A percentile compares a stretch with the other conserved stretches of the same genome.
These are phyloP conservation scores for Mellivora capensis DNA, from an alignment of 2,113 vertebrate species.

Conservation along the genomic window DNA sequence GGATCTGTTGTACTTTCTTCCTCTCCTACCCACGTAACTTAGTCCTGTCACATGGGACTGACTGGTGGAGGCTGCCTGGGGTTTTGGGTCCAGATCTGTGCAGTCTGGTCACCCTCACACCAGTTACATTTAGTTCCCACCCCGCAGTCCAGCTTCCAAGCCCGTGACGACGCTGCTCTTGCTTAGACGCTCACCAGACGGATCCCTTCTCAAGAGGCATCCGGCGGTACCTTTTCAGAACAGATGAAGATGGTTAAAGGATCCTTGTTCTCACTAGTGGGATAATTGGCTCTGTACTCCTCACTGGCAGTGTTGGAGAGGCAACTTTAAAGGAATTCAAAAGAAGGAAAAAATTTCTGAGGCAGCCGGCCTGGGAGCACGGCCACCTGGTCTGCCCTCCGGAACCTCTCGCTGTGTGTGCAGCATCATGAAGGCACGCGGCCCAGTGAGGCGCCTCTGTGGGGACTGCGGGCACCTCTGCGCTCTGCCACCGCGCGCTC, in stretches of 20 bases:
- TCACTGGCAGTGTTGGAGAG: neutral
- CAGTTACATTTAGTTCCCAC: neutral
- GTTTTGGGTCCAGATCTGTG: neutral
- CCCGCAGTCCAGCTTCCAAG: neutral
- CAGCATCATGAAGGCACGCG: rapidly evolving
- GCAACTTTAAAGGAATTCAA: neutral
- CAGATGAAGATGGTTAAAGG: neutral
- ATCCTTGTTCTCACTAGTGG: neutral
- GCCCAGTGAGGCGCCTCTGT: rapidly evolving
- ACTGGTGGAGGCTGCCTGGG: neutral
- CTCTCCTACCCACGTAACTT: neutral
- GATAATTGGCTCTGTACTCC: neutral
- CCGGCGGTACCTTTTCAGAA: neutral
- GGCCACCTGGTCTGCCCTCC: neutral
- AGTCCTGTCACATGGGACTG: neutral
- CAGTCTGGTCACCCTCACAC: neutral
- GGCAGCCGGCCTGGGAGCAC: neutral
- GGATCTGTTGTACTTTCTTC: neutral
- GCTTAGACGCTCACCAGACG: neutral
- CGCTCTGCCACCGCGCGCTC: neutral
- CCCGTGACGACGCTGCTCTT: rapidly evolving
- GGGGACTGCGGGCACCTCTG: neutral
- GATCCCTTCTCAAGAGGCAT: neutral
- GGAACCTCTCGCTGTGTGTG: neutral
- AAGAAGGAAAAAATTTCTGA: neutral